These are phyloP conservation scores for Montifringilla adamsi DNA, from an alignment of 2,113 vertebrate genomes.

Conservation along the genomic window DNA sequence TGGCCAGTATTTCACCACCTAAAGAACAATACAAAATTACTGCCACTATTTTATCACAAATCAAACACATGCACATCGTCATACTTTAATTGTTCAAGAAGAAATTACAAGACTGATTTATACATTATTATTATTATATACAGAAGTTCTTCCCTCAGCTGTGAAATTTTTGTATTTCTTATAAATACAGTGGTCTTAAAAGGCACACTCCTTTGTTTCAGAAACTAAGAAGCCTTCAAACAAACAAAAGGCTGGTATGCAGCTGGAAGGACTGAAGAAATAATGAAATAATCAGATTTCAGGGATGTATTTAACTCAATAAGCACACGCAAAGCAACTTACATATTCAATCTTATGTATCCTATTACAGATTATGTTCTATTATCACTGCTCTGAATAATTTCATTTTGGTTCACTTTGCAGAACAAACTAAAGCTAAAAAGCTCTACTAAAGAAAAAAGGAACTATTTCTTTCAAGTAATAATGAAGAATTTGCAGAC, in stretches of 20 bases:
- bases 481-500: neutral
- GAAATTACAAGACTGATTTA: neutral
- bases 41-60: neutral
- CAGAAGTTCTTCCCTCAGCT: neutral
- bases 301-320: neutral
- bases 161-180: neutral
- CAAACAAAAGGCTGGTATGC: neutral
- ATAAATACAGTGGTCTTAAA: neutral
- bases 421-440: neutral
- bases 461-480: neutral
- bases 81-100: neutral
- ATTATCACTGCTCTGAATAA: neutral
- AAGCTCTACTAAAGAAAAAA: neutral
- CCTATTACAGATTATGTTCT: neutral
- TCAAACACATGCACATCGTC: neutral
- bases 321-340: neutral
- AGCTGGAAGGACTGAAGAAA: neutral
- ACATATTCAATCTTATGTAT: neutral
- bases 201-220: neutral
- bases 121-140: neutral
- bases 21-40: conserved; percentile 21
- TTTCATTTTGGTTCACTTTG: neutral
- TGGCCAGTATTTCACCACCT: conserved; percentile 99
- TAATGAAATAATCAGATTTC: neutral
- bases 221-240: neutral